These are phyloP conservation scores for Pseudomugil tenellus DNA, from an alignment of 2,797 vertebrate genomes.

Conservation along the genomic window DNA sequence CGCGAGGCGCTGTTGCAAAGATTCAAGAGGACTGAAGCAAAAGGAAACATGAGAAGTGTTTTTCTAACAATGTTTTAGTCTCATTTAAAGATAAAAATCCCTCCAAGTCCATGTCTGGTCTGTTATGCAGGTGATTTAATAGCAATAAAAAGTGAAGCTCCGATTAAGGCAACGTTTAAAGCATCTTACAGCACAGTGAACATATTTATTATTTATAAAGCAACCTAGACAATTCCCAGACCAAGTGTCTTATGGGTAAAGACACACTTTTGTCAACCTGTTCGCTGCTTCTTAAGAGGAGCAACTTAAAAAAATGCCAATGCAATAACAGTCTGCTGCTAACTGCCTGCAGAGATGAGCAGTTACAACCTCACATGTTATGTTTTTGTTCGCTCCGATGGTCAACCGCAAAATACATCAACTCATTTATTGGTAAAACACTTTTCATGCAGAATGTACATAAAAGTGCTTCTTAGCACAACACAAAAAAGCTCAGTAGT, in stretches of 20 bases:
- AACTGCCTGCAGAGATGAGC: background rate
- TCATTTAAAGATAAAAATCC: constrained; percentile 34
- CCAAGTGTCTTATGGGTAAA: background rate
- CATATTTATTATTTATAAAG: constrained; percentile 3
- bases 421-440: too few species aligned
- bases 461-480: too few species aligned
- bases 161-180: constrained; percentile 1
- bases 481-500: too few species aligned
- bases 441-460: too few species aligned
- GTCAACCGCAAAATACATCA: too few species aligned
- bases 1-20: constrained; percentile 37
- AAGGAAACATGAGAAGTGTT: constrained; percentile 35
- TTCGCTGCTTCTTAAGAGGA: background rate
- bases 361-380: too few species aligned
- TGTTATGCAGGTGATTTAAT: background rate
- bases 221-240: background rate
- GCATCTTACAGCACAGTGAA: constrained; percentile 4
- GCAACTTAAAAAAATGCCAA: background rate
- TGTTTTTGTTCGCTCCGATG: too few species aligned
- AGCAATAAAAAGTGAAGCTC: constrained; percentile 2
- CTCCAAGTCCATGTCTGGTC: constrained; percentile 16
- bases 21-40: constrained; percentile 30
- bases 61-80: constrained; percentile 30
- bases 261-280: background rate
- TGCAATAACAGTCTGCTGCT: background rate